Evolutionary conservation across 2,797 vertebrate genomes (phyloP).

Genomic region (Microctenopoma steveboyesi): DNA sequence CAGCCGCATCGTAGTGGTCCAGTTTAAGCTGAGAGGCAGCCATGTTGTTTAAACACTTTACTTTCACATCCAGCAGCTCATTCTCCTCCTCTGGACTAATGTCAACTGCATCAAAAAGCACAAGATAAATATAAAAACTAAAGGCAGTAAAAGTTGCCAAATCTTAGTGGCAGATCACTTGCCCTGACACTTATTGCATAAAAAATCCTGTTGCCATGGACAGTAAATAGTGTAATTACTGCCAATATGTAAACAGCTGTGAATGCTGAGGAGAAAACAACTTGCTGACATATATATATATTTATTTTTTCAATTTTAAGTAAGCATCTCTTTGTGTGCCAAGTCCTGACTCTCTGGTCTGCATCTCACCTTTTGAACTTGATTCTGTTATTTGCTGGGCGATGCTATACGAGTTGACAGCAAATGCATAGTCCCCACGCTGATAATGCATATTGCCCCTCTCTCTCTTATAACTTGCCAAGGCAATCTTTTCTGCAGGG

Average conservation of each 20-base stretch:
- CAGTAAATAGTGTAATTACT: too few species aligned
- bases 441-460: constrained; percentile 93
- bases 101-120: constrained; percentile 83
- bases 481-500: constrained; percentile 83
- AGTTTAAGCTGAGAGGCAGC: constrained; percentile 95
- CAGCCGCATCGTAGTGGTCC: constrained; percentile 92
- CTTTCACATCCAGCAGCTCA: constrained; percentile 90
- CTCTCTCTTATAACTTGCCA: constrained; percentile 91
- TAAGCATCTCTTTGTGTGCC: too few species aligned
- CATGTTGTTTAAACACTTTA: constrained; percentile 98
- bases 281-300: too few species aligned
- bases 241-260: too few species aligned
- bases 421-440: constrained; percentile 90
- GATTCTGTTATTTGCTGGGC: constrained; percentile 91
- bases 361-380: constrained; percentile 89
- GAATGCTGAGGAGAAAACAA: too few species aligned
- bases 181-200: too few species aligned
- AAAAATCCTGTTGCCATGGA: too few species aligned
- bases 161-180: too few species aligned
- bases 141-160: background rate
- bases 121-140: background rate
- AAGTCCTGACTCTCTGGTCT: background rate
- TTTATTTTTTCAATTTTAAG: too few species aligned
- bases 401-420: constrained; percentile 93
- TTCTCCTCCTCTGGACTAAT: constrained; percentile 89